These are phyloP conservation scores for Chaitophorus viminalis DNA, from an alignment of 2,888 invertebrate species.

Conservation along the genomic window DNA sequence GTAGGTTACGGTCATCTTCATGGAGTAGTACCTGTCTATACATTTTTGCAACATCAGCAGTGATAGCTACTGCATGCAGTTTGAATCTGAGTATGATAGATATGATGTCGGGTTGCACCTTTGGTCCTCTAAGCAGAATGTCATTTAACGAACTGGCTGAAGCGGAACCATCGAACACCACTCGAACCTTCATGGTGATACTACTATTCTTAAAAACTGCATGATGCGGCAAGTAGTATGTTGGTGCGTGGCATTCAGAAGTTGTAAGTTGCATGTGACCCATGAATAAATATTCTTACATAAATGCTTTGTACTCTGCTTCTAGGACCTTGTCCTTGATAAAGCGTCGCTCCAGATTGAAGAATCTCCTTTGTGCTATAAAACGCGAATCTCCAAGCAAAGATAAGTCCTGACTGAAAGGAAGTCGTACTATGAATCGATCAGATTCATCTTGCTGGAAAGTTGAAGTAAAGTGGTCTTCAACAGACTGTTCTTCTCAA, in stretches of 20 bases:
- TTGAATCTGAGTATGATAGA: too few relatives aligned
- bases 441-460: not conserved
- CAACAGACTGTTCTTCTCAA: too few relatives aligned
- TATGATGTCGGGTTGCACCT: too few relatives aligned
- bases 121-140: too few relatives aligned
- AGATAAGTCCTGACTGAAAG: not conserved
- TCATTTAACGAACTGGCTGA: too few relatives aligned
- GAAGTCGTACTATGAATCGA: constrained; percentile 2
- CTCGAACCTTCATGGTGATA: not conserved
- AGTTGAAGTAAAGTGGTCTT: too few relatives aligned
- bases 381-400: not conserved
- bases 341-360: not conserved
- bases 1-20: too few relatives aligned
- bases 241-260: not conserved
- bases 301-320: not conserved
- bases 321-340: not conserved
- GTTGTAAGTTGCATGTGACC: not conserved
- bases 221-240: not conserved
- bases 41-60: too few relatives aligned
- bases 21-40: too few relatives aligned
- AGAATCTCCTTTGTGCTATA: not conserved
- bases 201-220: not conserved
- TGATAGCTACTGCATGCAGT: too few relatives aligned
- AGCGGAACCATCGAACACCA: not conserved
- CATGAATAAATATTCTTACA: not conserved